A percentile compares a stretch with the other conserved stretches of the same genome.
These are phyloP conservation scores for Eremobia ochroleuca DNA, from an alignment of 2,888 invertebrate species.

Conservation along the genomic window DNA sequence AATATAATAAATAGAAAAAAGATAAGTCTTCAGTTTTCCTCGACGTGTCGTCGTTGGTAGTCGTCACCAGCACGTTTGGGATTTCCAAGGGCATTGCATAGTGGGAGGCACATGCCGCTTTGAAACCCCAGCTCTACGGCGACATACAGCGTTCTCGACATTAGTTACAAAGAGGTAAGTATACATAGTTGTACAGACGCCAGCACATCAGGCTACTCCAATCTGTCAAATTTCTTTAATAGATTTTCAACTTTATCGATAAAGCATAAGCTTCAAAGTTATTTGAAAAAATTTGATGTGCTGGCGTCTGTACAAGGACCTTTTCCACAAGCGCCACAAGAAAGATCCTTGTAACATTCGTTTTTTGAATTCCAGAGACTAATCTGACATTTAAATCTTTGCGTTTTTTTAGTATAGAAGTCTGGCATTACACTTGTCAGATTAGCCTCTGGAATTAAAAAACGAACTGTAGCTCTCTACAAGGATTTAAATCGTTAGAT, in stretches of 20 bases:
- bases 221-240: no score
- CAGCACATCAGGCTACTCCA: no score
- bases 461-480: not conserved
- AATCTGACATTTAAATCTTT: no score
- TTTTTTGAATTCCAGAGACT: no score
- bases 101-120: slow-evolving; percentile 94
- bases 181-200: not conserved
- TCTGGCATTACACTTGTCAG: no score
- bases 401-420: no score
- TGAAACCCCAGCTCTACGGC: slow-evolving; percentile 95
- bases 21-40: slow-evolving; percentile 34
- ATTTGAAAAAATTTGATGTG: no score
- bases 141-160: slow-evolving; percentile 78
- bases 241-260: no score
- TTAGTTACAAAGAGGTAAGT: not conserved
- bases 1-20: not conserved
- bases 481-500: not conserved
- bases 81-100: slow-evolving; percentile 96
- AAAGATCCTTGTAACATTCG: no score
- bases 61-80: slow-evolving; percentile 93
- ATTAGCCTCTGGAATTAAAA: no score
- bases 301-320: no score
- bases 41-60: slow-evolving; percentile 37
- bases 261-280: no score
- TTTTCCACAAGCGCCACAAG: not conserved